Base-by-base conservation (phyloP, 2,888 invertebrate genomes). In the Xestoiulus laeticollis region DNA sequence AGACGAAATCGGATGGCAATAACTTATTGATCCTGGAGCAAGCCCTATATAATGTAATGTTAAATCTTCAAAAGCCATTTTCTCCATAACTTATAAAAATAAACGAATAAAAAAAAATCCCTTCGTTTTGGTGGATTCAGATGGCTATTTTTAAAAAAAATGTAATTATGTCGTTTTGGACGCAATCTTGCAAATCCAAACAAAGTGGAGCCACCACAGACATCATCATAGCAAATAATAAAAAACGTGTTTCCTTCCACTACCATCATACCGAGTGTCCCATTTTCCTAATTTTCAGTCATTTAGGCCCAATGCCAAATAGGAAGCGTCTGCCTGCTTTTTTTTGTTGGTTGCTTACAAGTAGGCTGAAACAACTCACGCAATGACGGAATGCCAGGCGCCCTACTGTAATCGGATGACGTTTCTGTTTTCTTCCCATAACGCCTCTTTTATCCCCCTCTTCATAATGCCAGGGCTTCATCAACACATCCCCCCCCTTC, bases 271-370 rank as follows among this genome's bases (percentile, higher is more conserved):
- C 26, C 68, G 68, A 68, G 30, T 68, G 68, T 68, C 68, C 68
- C 12, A 68, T 68, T 68, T 68, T 68, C 68, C n/a, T 68, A 68
- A 68, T 68, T 68, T 68, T 26, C 68, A 68, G 8, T 12, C 68
- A 68, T 68, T 68, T 68, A 68, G 68, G 68, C 68, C 68, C 68
- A 68, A 26, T 68, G 68, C 68, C 68, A 68, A 68, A 26, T 68
- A 68, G 68, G 68, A 68, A 68, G 68, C 26, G n/a, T 8, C 68
- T 38, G 12, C 10, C 26, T 10, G 68, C n/a, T 10, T 26, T 26
- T 26, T 68, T 26, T 68, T 68, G 22, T 68, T 26, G n/a, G 3
- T n/a, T 26, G 10, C 10, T 68, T 68, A 10, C n/a, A 59, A 43
- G 48, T 16, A 19, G 8, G 19, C 5, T 14, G 16, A 10, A n/a